These are phyloP conservation scores for Epinotia nisella DNA, from an alignment of 2,888 invertebrate genomes.

Conservation along the genomic window DNA sequence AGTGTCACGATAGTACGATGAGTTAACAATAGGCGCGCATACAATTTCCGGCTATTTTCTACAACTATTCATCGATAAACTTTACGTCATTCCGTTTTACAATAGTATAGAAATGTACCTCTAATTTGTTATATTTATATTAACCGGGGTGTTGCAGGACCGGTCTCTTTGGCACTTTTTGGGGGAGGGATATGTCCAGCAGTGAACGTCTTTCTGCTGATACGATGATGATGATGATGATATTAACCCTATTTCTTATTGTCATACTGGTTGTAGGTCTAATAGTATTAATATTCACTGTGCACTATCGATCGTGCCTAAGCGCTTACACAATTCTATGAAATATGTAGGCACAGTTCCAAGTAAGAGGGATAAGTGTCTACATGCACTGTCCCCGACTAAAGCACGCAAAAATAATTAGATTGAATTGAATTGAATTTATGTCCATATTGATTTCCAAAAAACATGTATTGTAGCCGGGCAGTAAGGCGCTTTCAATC, in stretches of 20 bases:
- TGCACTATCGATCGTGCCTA: background rate
- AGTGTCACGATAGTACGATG: conserved; percentile 13
- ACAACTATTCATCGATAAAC: conserved; percentile 18
- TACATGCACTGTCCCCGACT: background rate
- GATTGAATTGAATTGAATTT: too few relatives aligned
- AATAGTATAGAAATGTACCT: background rate
- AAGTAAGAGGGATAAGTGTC: background rate
- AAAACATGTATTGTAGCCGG: too few relatives aligned
- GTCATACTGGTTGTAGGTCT: background rate
- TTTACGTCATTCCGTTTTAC: conserved; percentile 19
- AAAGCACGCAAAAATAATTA: too few relatives aligned
- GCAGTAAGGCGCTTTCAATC: too few relatives aligned
- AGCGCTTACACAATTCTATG: background rate
- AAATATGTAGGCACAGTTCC: background rate
- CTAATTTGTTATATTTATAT: too few relatives aligned
- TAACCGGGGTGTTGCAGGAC: too few relatives aligned
- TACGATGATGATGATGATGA: background rate
- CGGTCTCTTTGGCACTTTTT: too few relatives aligned
- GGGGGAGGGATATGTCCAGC: too few relatives aligned
- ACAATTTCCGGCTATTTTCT: conserved; percentile 33
- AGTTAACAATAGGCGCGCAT: conserved; percentile 27
- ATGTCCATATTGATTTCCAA: too few relatives aligned
- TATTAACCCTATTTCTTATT: background rate
- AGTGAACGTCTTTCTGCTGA: too few relatives aligned
- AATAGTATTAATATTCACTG: background rate